Percentiles rank a stretch among this genome's conserved stretches.
Conservation (phyloP, 37 sponge, comb jelly and placozoan species). For the Amphimedon queenslandica region DNA sequence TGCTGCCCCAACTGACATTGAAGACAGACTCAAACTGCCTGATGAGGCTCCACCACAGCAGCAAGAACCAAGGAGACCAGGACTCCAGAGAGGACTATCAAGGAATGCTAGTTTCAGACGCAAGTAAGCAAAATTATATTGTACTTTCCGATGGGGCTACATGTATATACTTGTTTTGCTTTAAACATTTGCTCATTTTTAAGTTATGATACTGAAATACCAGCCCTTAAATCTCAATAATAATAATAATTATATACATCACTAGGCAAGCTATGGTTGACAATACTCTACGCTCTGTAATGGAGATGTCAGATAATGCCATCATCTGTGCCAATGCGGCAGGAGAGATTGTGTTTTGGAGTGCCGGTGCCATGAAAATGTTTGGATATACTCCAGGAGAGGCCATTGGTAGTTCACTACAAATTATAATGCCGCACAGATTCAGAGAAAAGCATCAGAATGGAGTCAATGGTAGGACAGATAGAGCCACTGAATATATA, state of each 20-base stretch:
- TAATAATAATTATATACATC: no score
- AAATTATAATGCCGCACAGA: conserved; percentile 56
- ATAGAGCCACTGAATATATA: conserved; percentile 39
- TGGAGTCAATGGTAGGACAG: conserved; percentile 40
- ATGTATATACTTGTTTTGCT: no score
- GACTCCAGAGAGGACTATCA: no score
- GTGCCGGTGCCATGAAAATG: conserved; percentile 57
- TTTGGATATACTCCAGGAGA: conserved; percentile 69
- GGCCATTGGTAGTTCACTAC: conserved; percentile 54
- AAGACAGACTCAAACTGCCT: not conserved
- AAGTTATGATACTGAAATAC: no score
- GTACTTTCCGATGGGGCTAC: not conserved
- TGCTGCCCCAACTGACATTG: not conserved
- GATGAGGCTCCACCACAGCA: no score
- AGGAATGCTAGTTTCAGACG: not conserved
- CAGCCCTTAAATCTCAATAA: no score
- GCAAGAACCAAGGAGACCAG: no score
- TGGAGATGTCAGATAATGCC: conserved; percentile 61
- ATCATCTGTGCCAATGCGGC: conserved; percentile 53
- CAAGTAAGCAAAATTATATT: not conserved
- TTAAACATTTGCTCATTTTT: no score
- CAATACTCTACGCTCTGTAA: conserved; percentile 32
- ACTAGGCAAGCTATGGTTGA: not conserved
- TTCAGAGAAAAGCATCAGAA: conserved; percentile 50
- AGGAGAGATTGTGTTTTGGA: conserved; percentile 60